phyloP scores from a whole-genome alignment of 2,888 invertebrate genomes.

The Lapara coniferarum region DNA sequence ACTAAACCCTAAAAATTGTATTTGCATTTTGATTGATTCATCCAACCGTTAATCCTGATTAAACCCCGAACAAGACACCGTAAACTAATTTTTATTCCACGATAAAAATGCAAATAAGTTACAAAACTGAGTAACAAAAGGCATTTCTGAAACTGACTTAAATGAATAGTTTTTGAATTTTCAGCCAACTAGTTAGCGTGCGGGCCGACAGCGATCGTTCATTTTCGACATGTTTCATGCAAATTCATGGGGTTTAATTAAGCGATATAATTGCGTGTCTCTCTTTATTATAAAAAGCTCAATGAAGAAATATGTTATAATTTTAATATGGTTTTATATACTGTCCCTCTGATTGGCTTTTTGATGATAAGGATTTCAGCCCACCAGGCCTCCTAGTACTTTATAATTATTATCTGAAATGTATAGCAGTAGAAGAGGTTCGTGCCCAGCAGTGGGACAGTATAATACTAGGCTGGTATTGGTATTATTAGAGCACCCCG shows the following conservation, averaged over 20 bases:
- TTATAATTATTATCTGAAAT: not conserved
- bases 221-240: slow-evolving; percentile 16
- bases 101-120: slow-evolving; percentile 14
- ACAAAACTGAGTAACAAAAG: slow-evolving; percentile 10
- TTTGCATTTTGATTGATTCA: too few relatives aligned
- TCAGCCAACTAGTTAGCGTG: slow-evolving; percentile 23
- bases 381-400: not conserved
- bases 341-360: too few relatives aligned
- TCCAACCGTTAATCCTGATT: not conserved
- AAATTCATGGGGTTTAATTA: slow-evolving; percentile 9
- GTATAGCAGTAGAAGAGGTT: too few relatives aligned
- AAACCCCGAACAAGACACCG: not conserved
- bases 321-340: too few relatives aligned
- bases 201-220: slow-evolving; percentile 6
- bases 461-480: too few relatives aligned
- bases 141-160: slow-evolving; percentile 12
- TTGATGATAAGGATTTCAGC: too few relatives aligned
- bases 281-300: not conserved
- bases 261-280: slow-evolving; percentile 13
- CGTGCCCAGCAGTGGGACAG: too few relatives aligned
- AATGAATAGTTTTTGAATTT: slow-evolving; percentile 25
- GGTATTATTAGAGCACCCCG: not conserved
- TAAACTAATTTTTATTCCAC: slow-evolving; percentile 3
- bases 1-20: too few relatives aligned
- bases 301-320: not conserved